Percentiles rank a stretch among this genome's conserved stretches.
phyloP scores from a whole-genome alignment of 1,140 invertebrate genomes.

The Drosophila erecta region DNA sequence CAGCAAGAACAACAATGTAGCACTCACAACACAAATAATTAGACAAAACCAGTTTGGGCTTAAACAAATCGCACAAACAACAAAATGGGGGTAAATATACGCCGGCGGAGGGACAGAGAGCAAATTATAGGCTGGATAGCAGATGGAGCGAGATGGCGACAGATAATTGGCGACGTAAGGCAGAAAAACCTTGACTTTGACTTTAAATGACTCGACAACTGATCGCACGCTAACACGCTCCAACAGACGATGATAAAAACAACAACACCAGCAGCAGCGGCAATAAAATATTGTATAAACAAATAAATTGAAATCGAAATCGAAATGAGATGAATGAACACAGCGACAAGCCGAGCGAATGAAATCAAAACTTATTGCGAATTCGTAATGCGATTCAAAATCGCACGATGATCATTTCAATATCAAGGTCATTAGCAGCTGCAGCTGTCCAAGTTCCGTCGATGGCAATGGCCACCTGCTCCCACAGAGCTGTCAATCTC shows the following conservation, averaged over 20 bases:
- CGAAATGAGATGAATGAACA: constrained; percentile 74
- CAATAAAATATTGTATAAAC: constrained; percentile 75
- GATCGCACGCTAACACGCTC: constrained; percentile 56
- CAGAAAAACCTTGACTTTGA: constrained; percentile 85
- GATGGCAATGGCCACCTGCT: constrained; percentile 25
- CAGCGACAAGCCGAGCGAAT: constrained; percentile 10
- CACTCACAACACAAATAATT: constrained; percentile 66
- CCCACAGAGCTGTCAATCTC: constrained; percentile 33
- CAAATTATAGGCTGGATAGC: constrained; percentile 13
- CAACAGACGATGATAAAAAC: constrained; percentile 39
- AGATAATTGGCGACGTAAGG: constrained; percentile 81
- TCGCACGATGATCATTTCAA: constrained; percentile 70
- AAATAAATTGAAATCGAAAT: constrained; percentile 79
- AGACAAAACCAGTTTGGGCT: constrained; percentile 76
- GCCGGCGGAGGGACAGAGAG: constrained; percentile 18
- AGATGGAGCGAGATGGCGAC: constrained; percentile 36
- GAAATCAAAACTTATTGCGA: constrained; percentile 48
- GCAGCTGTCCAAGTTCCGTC: constrained; percentile 45
- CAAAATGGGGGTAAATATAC: constrained; percentile 50
- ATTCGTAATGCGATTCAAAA: constrained; percentile 37
- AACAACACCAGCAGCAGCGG: constrained; percentile 21
- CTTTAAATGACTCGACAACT: constrained; percentile 81
- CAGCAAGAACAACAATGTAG: constrained; percentile 43
- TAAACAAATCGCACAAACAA: constrained; percentile 60
- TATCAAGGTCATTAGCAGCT: constrained; percentile 80